phyloP scores from a whole-genome alignment of 2,113 vertebrate genomes.

The Panthera tigris region DNA sequence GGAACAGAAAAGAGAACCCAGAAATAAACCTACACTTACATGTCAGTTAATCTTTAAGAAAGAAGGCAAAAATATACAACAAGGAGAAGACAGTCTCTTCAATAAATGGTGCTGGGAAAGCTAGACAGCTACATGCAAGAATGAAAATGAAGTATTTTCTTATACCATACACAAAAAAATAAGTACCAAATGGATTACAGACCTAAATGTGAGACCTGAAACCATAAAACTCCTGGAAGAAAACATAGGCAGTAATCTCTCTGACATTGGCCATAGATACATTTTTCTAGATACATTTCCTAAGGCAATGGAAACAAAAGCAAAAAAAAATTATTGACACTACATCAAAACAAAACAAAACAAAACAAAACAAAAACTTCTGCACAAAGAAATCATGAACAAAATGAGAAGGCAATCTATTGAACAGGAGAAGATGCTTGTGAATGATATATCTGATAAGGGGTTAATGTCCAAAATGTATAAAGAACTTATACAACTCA shows the following conservation, averaged over 20 bases:
- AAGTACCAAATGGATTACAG: not conserved
- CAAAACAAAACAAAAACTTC: not conserved
- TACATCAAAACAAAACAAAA: not conserved
- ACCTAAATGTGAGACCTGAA: not conserved
- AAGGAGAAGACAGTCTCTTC: not conserved
- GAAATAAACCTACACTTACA: not conserved
- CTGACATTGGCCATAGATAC: not conserved
- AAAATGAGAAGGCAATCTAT: not conserved
- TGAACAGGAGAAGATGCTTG: not conserved
- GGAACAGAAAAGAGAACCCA: not conserved
- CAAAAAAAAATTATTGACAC: not conserved
- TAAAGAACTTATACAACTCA: not conserved
- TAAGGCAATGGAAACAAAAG: not conserved
- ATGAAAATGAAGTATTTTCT: not conserved
- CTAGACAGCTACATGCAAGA: not conserved
- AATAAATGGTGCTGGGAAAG: not conserved
- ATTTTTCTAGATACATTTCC: not conserved
- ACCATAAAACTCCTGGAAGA: not conserved
- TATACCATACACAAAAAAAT: not conserved
- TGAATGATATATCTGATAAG: not conserved
- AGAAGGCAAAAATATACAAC: not conserved
- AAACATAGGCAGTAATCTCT: not conserved
- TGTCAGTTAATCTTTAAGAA: not conserved
- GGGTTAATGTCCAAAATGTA: not conserved
- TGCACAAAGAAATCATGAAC: not conserved